Evolutionary conservation across 2,797 vertebrate genomes (phyloP).

Genomic region (Sciurus carolinensis): DNA sequence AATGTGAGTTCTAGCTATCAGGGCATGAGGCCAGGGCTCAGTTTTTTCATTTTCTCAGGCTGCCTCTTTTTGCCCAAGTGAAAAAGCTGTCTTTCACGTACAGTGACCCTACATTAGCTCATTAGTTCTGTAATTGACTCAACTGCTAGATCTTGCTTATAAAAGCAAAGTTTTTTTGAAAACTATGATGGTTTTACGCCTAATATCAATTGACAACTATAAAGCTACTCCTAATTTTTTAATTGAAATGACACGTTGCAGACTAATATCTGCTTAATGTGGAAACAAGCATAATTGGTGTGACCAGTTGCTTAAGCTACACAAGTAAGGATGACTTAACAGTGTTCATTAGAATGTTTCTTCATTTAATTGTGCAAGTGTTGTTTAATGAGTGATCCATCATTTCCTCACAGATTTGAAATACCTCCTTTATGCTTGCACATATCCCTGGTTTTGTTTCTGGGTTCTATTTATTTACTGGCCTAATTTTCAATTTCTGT

Average conservation of each 20-base stretch:
- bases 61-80: not conserved
- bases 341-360: not conserved
- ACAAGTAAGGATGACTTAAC: not conserved
- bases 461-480: not conserved
- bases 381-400: not conserved
- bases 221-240: not conserved
- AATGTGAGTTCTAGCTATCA: not conserved
- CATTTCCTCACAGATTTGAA: constrained; percentile 20
- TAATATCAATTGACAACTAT: not conserved
- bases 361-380: not conserved
- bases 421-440: not conserved
- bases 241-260: not conserved
- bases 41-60: not conserved
- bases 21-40: not conserved
- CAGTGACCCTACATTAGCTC: not conserved
- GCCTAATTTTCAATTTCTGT: not conserved
- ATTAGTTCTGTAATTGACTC: not conserved
- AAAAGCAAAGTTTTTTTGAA: not conserved
- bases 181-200: not conserved
- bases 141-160: not conserved
- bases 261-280: constrained; percentile 8
- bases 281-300: not conserved
- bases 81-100: not conserved
- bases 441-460: not conserved
- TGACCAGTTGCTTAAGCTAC: not conserved